Base-by-base conservation (phyloP, 2,888 invertebrate species). In the Troilus luridus region DNA sequence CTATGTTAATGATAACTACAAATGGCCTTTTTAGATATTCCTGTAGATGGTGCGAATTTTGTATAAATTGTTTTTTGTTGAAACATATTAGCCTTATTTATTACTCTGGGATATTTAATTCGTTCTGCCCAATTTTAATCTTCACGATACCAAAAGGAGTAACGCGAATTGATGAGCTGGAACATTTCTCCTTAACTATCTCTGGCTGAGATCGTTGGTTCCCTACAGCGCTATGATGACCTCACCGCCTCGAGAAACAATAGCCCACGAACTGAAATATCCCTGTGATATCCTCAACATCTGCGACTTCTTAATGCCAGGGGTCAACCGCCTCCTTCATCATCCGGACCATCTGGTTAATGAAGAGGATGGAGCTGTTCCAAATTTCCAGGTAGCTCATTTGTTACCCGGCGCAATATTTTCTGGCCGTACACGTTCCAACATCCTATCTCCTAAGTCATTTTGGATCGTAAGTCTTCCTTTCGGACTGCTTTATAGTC, bases 291-390 rank as follows among this genome's bases (percentile, higher is more conserved):
- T 77, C 27, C 72, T 41, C 41, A 41, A 77, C 72, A 77, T 27
- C 72, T 77, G 27, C 72, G 72, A 77, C 72, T 67, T 41, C 72
- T 77, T 77, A 77, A 77, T 77, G 72, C 19, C 72, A 77, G 72
- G 17, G 72, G 72, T 77, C 72, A 77, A 77, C 27, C 72, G 11
- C 72, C 67, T 67, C 24, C 72, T 27, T 8, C 9, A 77, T 77
- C 72, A 77, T 17, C 72, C 27, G 41, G 41, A 41, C 72, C 72
- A 77, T 77, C 72, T 77, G 72, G 27, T 77, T 77, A 11, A 67
- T 24, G 27, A 77, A 17, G 72, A 77, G 72, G 17, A 41, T 77
- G 72, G 72, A 27, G 8, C 72, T 8, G 8, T 77, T 77, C 72
- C 72, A 77, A 77, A 77, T 17, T 77, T 12, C 41, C 72, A 77